phyloP scores from a whole-genome alignment of 92 coral and sea anemone species.

The Anthopleura xanthogrammica region DNA sequence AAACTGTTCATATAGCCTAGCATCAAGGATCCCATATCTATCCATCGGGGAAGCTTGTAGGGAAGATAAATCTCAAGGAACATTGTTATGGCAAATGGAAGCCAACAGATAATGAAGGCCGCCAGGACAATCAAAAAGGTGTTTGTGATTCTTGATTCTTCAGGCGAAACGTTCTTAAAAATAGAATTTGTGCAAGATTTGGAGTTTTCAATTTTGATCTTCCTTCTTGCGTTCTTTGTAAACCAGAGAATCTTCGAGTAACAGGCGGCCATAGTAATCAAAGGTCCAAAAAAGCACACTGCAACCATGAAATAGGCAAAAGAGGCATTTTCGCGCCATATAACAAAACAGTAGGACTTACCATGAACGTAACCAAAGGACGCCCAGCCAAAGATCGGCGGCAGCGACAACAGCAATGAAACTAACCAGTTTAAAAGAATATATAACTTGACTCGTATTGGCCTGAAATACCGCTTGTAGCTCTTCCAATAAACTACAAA shows the following conservation, averaged over 20 bases:
- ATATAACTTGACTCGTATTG: constrained; percentile 19
- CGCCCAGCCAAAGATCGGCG: constrained; percentile 90
- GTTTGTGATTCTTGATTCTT: constrained; percentile 72
- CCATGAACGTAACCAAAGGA: constrained; percentile 66
- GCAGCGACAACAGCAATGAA: constrained; percentile 52
- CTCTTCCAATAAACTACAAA: constrained; percentile 80
- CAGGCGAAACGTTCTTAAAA: constrained; percentile 37
- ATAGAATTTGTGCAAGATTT: neutral
- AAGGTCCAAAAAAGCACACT: constrained; percentile 79
- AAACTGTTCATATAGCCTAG: constrained; percentile 86
- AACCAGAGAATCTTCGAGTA: constrained; percentile 68
- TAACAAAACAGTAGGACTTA: constrained; percentile 82
- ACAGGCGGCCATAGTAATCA: constrained; percentile 56
- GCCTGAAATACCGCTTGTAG: constrained; percentile 54
- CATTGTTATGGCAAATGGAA: constrained; percentile 88
- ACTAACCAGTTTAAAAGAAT: constrained; percentile 62
- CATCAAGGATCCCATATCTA: constrained; percentile 67
- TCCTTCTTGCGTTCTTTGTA: constrained; percentile 43
- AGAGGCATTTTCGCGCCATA: constrained; percentile 61
- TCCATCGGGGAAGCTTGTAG: constrained; percentile 48
- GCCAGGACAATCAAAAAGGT: constrained; percentile 80
- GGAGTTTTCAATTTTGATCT: neutral
- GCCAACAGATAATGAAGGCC: constrained; percentile 73
- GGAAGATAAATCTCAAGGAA: constrained; percentile 61
- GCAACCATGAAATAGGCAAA: constrained; percentile 81